phyloP scores from a whole-genome alignment of 1,140 invertebrate species.

The Bombus cullumanus region DNA sequence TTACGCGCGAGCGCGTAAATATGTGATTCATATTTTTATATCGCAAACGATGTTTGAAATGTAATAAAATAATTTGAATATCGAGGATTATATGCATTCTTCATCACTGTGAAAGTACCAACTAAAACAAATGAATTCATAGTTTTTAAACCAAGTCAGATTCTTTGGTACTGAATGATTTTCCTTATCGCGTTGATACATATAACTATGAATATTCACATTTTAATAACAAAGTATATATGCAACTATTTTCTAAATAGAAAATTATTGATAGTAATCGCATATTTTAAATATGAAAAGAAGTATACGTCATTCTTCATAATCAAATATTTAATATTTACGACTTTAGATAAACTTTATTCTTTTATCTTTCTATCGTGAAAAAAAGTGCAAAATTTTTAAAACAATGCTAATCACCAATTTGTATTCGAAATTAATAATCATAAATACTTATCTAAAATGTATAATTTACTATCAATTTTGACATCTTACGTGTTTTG shows the following conservation, averaged over 20 bases:
- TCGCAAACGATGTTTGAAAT: not conserved
- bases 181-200: conserved; percentile 23
- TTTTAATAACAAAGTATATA: conserved; percentile 34
- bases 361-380: not conserved
- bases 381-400: conserved; percentile 4
- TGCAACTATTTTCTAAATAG: conserved; percentile 27
- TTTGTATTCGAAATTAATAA: conserved; percentile 1
- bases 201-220: conserved; percentile 40
- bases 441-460: conserved; percentile 21
- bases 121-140: conserved; percentile 24
- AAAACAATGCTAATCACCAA: conserved; percentile 5
- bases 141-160: conserved; percentile 29
- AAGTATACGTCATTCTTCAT: conserved; percentile 5
- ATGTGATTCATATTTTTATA: not conserved
- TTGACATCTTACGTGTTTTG: not conserved
- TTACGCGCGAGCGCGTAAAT: no score
- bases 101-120: not conserved
- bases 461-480: conserved; percentile 21
- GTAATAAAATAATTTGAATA: conserved; percentile 12
- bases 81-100: not conserved
- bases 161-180: conserved; percentile 44
- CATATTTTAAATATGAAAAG: conserved; percentile 19
- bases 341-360: not conserved
- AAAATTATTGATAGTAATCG: conserved; percentile 40
- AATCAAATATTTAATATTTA: not conserved